Evolutionary conservation across 2,888 invertebrate genomes (phyloP), one percentile per base, ranked within the genome.

Genomic region (Eueremaeus valkanovi): DNA sequence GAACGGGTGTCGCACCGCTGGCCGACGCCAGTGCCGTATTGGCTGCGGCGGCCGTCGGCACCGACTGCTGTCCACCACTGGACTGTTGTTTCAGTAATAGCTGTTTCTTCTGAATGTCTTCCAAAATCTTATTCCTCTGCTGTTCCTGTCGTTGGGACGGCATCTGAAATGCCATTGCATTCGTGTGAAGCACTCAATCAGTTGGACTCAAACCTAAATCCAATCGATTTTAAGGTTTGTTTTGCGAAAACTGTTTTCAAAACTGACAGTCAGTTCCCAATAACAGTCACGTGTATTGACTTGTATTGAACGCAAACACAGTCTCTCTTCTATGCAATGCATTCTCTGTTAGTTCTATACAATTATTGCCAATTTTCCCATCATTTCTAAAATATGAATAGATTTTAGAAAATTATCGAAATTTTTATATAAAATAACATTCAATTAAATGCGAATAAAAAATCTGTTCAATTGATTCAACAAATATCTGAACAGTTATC

Each of bases 21-120:
- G 63, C 21, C 11, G 33, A 42, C n/a, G 24, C 18, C 5, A 16
- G 18, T 21, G 42, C 24, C 24, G 36, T n/a, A n/a, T n/a, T n/a
- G n/a, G n/a, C n/a, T n/a, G n/a, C n/a, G n/a, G n/a, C n/a, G n/a
- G n/a, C 11, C 0, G 63, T 16, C 42, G 36, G 40, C 27, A 18
- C 40, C 42, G n/a, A n/a, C n/a, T n/a, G n/a, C n/a, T 31, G n/a
- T 29, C 18, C 11, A 18, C 40, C 42, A 9, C 16, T 16, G 11
- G 27, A n/a, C 49, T 66, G 66, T 36, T 55, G 73, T 74, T 74
- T 74, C 21, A 74, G 66, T 45, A 74, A 29, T 29, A 42, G 63
- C n/a, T 66, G 66, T 9, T 66, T 74, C 29, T 66, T 74, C 29
- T 74, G 74, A 11, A 74, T 31, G 33, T 74, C 74, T 63, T 74